Evolutionary conservation across 2,113 vertebrate species (phyloP).

Genomic region (Corapipo altera): DNA sequence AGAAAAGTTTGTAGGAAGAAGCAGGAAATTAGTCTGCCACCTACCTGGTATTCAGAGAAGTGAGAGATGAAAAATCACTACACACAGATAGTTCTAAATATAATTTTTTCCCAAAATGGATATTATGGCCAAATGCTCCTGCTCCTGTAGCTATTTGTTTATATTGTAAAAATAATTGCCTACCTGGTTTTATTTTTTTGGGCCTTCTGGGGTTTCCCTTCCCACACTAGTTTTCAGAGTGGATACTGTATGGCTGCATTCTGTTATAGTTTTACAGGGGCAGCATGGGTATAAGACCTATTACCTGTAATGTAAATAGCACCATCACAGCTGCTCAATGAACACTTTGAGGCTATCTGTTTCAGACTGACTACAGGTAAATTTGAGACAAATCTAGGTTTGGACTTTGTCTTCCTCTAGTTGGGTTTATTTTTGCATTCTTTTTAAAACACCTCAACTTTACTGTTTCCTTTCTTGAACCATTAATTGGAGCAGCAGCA

Average conservation of each 20-base stretch:
- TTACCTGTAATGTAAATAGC: background rate
- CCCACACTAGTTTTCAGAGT: background rate
- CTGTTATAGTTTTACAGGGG: background rate
- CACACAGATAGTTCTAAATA: background rate
- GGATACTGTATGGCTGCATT: fast-evolving
- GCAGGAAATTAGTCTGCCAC: background rate
- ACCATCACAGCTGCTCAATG: background rate
- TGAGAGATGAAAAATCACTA: background rate
- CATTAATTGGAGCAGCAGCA: background rate
- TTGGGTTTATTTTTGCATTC: background rate
- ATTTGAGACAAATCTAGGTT: background rate
- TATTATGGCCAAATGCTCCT: background rate
- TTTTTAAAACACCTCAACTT: background rate
- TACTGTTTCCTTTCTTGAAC: background rate
- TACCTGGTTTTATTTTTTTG: background rate
- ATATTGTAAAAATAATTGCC: background rate
- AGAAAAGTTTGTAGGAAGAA: background rate
- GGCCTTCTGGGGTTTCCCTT: background rate
- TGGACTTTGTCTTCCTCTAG: background rate
- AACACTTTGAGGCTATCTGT: background rate
- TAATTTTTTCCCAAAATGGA: background rate
- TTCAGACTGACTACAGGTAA: background rate
- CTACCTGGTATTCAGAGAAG: background rate
- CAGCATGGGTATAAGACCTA: background rate
- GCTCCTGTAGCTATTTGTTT: background rate